Conservation (phyloP, 1,140 invertebrate genomes). For the Euwallacea similis region DNA sequence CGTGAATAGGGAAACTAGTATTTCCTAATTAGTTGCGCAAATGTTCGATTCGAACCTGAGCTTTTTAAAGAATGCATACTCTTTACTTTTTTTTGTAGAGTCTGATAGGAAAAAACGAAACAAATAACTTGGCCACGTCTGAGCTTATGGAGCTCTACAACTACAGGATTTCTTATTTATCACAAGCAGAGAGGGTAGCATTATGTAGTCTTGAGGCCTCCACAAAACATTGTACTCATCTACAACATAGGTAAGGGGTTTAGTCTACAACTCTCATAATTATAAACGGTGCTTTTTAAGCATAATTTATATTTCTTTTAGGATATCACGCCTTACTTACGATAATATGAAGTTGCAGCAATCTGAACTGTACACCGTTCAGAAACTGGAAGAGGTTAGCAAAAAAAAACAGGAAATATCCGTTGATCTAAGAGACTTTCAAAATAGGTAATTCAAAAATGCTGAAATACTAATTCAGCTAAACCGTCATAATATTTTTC, state of each 20-base stretch:
- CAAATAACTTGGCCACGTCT: slow-evolving; percentile 55
- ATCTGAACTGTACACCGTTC: slow-evolving; percentile 57
- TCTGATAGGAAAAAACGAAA: slow-evolving; percentile 22
- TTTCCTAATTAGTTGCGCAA: not conserved
- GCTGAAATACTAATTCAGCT: not conserved
- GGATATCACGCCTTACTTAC: slow-evolving; percentile 54
- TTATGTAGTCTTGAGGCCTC: slow-evolving; percentile 60
- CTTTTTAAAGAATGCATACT: not conserved
- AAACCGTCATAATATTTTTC: not conserved
- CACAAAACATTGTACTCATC: slow-evolving; percentile 55
- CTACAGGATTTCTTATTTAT: slow-evolving; percentile 63
- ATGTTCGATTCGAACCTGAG: not conserved
- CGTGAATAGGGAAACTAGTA: too few relatives aligned
- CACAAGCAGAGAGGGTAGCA: slow-evolving; percentile 57
- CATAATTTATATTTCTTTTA: not conserved
- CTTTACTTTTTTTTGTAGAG: slow-evolving; percentile 13
- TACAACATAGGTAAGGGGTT: slow-evolving; percentile 54
- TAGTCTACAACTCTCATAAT: too few relatives aligned
- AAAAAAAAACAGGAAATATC: slow-evolving; percentile 36
- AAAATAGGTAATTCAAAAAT: slow-evolving; percentile 30
- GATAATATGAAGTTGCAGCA: slow-evolving; percentile 58
- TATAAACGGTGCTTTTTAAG: too few relatives aligned
- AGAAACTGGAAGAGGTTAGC: slow-evolving; percentile 54
- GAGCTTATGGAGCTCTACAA: slow-evolving; percentile 73
- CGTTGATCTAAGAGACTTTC: slow-evolving; percentile 36